phyloP scores from a whole-genome alignment of 2,888 invertebrate species.

The Cynaeus angustus region DNA sequence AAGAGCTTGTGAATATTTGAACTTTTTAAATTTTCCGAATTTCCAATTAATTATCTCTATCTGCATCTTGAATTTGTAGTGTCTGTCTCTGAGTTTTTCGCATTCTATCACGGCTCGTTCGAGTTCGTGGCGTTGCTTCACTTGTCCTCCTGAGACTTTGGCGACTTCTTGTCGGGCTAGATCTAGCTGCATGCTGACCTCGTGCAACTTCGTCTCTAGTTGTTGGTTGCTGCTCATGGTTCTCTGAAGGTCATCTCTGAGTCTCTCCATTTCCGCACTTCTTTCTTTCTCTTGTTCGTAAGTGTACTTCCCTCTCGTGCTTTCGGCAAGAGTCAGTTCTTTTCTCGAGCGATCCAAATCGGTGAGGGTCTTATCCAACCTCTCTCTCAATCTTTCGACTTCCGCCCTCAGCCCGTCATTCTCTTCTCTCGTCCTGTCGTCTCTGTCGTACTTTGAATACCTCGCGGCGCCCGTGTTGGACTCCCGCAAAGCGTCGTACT shows the following conservation, averaged over 20 bases:
- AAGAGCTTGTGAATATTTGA: too few species aligned
- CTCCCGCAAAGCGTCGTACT: constrained; percentile 85
- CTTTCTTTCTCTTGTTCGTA: constrained; percentile 81
- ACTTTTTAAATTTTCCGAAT: too few species aligned
- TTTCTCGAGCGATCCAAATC: constrained; percentile 86
- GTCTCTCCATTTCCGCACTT: constrained; percentile 79
- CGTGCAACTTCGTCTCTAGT: constrained; percentile 85
- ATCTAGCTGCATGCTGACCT: constrained; percentile 87
- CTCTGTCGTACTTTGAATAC: constrained; percentile 85
- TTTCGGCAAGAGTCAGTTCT: constrained; percentile 84
- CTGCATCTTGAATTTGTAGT: constrained; percentile 86
- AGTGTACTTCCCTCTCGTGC: constrained; percentile 86
- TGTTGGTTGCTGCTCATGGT: constrained; percentile 78
- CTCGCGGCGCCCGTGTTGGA: constrained; percentile 80
- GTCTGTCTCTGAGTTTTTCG: constrained; percentile 89
- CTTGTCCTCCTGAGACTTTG: constrained; percentile 83
- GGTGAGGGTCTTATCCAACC: constrained; percentile 85
- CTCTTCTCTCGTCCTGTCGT: constrained; percentile 83
- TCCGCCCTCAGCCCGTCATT: constrained; percentile 85
- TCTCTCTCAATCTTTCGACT: constrained; percentile 85
- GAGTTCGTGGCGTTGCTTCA: constrained; percentile 86
- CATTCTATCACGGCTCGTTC: constrained; percentile 91
- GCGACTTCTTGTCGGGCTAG: constrained; percentile 85
- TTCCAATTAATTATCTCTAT: too few species aligned
- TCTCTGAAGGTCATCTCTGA: constrained; percentile 84